Evolutionary conservation across 1,140 invertebrate genomes (phyloP).

Genomic region (Anoplolepis gracilipes): DNA sequence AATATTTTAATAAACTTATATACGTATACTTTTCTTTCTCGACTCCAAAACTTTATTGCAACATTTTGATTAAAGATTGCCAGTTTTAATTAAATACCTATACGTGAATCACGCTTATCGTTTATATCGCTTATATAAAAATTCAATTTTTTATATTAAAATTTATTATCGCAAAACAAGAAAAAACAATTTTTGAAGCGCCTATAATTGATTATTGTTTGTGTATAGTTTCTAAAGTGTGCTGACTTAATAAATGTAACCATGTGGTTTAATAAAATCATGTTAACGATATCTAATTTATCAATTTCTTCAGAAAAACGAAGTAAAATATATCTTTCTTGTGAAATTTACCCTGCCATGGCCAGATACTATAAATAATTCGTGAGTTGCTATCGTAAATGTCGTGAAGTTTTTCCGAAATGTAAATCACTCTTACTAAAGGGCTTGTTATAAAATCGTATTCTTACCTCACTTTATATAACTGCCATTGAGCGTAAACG

Average conservation of each 20-base stretch:
- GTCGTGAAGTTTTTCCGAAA: conserved; percentile 78
- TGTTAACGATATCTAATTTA: conserved; percentile 3
- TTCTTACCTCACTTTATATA: conserved; percentile 56
- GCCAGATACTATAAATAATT: conserved; percentile 81
- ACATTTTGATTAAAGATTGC: background rate
- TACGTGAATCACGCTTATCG: background rate
- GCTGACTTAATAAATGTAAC: background rate
- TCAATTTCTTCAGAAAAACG: conserved; percentile 39
- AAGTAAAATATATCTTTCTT: conserved; percentile 25
- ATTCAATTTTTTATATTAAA: background rate
- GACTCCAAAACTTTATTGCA: background rate
- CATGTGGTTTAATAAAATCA: conserved; percentile 5
- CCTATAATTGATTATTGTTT: background rate
- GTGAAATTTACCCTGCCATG: conserved; percentile 58
- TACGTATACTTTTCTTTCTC: background rate
- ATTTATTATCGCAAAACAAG: background rate
- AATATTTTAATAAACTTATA: background rate
- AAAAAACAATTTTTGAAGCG: background rate
- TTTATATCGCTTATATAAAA: background rate
- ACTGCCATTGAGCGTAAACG: conserved; percentile 65
- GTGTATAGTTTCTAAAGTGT: background rate
- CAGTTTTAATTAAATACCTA: background rate
- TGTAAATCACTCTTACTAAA: conserved; percentile 78
- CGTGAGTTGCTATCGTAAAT: conserved; percentile 80
- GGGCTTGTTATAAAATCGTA: conserved; percentile 74